Evolutionary conservation across 1,140 invertebrate species (phyloP), one percentile per base, ranked within the genome.

Genomic region (Sipha flava): DNA sequence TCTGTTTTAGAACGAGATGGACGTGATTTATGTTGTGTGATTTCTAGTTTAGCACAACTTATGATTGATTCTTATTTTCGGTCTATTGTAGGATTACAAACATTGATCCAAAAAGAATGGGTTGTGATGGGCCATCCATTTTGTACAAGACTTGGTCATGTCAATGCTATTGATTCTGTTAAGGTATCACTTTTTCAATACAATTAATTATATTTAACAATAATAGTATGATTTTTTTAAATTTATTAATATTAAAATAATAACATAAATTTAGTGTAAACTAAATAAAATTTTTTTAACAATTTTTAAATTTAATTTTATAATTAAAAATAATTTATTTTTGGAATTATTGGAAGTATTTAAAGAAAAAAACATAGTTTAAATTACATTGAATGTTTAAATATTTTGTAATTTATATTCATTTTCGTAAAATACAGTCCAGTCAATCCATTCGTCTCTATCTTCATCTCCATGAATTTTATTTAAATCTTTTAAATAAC

Each of bases 41-140:
- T 98, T 73, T 95, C 95, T 23, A 93, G 91, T 84, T 86, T 98
- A 81, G 90, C 92, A 16, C 96, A 98, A 86, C 86, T 98, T 49
- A 86, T 97, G 43, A 84, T 97, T 29, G 96, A 98, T 88, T 91
- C 93, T 0, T 86, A 92, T 83, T 95, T 89, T 84, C 89, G 95
- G 45, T 95, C 94, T 1, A 90, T 94, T 80, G 87, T 88, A 64
- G 96, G 96, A n/a, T 97, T 98, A 85, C 94, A 98, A 85, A 91
- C 91, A 47, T 87, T 98, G 18, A 87, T 98, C 23, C 95, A 98
- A 86, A 96, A 96, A 86, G 96, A 98, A 84, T 98, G 96, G 95
- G 88, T 98, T 1, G 91, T 93, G 12, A 88, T 97, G 80, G 95
- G 95, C 29, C 95, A 97, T 87, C 94, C 93, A 0, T 98, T 98